Evolutionary conservation across 2,797 vertebrate species (phyloP).

Genomic region (Cygnus olor): DNA sequence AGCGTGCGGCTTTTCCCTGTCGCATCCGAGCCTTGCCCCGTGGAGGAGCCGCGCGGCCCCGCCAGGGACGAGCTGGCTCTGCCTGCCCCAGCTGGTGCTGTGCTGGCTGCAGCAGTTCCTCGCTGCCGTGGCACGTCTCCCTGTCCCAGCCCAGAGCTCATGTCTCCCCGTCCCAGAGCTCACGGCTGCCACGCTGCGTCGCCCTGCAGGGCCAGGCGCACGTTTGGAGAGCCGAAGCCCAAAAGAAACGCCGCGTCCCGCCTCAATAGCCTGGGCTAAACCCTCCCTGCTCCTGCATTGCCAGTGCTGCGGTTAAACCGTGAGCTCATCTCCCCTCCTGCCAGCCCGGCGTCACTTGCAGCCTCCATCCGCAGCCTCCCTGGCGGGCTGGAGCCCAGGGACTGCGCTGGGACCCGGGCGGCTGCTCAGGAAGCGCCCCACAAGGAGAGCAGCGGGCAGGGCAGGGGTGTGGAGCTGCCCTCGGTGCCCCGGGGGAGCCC

Average conservation of each 20-base stretch:
- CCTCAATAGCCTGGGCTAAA: not conserved
- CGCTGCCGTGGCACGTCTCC: not conserved
- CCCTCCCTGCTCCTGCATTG: not conserved
- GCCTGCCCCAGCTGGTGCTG: rapidly evolving
- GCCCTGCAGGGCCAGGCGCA: not conserved
- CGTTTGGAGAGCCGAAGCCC: not conserved
- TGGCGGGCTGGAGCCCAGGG: rapidly evolving
- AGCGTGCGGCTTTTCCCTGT: not conserved
- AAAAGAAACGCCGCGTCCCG: rapidly evolving
- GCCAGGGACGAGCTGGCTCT: not conserved
- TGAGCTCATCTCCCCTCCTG: not conserved
- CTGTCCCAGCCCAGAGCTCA: not conserved
- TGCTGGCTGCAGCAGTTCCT: not conserved
- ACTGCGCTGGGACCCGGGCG: not conserved
- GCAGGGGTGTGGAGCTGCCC: not conserved
- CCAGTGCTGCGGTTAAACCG: rapidly evolving
- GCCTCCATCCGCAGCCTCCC: not conserved
- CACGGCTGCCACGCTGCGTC: not conserved
- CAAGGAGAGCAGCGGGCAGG: rapidly evolving
- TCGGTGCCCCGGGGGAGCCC: not conserved
- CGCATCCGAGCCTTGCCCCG: not conserved
- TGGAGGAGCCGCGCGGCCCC: not conserved
- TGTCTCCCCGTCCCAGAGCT: not conserved
- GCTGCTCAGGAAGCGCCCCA: rapidly evolving
- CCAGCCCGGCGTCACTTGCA: not conserved